These are phyloP conservation scores for Argyrosomus regius DNA, from an alignment of 2,797 vertebrate species.

Conservation along the genomic window DNA sequence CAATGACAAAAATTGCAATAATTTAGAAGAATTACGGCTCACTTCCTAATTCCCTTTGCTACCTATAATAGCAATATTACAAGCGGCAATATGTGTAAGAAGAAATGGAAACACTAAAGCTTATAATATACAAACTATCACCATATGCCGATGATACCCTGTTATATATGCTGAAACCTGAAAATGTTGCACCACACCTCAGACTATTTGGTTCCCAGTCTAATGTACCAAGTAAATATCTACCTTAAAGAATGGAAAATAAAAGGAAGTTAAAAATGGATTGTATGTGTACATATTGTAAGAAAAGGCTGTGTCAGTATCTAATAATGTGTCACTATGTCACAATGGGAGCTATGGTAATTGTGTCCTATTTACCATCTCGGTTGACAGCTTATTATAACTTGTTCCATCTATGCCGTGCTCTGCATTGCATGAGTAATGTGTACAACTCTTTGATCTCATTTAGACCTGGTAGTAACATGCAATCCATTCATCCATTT, in stretches of 20 bases:
- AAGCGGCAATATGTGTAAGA: neutral
- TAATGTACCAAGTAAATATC: neutral
- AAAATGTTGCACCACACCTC: neutral
- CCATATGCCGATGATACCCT: conserved; percentile 35
- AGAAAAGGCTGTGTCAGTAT: neutral
- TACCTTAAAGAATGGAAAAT: neutral
- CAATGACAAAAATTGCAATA: neutral
- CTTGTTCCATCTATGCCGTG: neutral
- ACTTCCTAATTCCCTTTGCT: neutral
- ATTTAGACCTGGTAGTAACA: neutral
- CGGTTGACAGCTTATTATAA: neutral
- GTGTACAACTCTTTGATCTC: neutral
- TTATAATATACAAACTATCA: neutral
- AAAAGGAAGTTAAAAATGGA: neutral
- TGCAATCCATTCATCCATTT: no score
- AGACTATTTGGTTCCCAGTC: neutral
- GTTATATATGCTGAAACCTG: neutral
- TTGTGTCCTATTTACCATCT: neutral
- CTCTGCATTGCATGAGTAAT: neutral
- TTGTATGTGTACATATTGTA: neutral
- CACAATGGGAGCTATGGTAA: neutral
- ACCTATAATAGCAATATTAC: neutral
- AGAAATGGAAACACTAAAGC: neutral
- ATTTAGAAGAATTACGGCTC: neutral
- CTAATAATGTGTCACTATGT: neutral